A percentile compares a stretch with the other conserved stretches of the same genome.
Conservation (phyloP, 2,113 vertebrate species). For the Phylloscopus trochilus region DNA sequence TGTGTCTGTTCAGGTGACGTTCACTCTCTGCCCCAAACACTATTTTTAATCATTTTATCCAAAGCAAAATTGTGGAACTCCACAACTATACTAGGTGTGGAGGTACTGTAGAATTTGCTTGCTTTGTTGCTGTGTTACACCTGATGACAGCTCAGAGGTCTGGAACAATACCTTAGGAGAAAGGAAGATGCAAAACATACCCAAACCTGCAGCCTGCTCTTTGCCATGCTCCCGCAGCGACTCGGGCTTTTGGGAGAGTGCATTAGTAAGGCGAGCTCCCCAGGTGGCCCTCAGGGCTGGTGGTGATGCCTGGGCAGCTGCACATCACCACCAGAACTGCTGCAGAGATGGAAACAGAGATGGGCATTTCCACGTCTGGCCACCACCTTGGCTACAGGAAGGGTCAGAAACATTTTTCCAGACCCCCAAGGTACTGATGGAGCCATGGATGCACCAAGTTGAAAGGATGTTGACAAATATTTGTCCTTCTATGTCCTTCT, state of each 20-base stretch:
- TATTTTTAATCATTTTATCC: neutral
- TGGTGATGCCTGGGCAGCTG: fast-evolving
- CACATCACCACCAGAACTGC: neutral
- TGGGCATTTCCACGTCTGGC: neutral
- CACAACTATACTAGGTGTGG: neutral
- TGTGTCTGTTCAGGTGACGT: neutral
- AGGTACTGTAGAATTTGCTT: neutral
- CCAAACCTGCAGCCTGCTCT: neutral
- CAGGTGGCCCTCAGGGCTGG: no score
- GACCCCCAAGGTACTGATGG: neutral
- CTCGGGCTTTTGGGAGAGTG: neutral
- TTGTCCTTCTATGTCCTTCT: neutral
- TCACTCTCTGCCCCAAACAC: neutral
- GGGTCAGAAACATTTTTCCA: neutral
- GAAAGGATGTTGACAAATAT: neutral
- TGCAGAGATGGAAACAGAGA: neutral
- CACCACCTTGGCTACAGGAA: fast-evolving
- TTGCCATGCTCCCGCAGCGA: fast-evolving
- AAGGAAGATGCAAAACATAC: neutral
- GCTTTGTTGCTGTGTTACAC: fast-evolving
- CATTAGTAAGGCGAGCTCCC: neutral
- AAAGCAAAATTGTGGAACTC: neutral
- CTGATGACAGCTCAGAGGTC: neutral
- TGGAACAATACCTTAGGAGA: neutral
- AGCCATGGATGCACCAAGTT: neutral